Percentiles rank a stretch among this genome's conserved stretches.
Evolutionary conservation across 2,888 invertebrate species (phyloP).

Genomic region (Ophion costatus): DNA sequence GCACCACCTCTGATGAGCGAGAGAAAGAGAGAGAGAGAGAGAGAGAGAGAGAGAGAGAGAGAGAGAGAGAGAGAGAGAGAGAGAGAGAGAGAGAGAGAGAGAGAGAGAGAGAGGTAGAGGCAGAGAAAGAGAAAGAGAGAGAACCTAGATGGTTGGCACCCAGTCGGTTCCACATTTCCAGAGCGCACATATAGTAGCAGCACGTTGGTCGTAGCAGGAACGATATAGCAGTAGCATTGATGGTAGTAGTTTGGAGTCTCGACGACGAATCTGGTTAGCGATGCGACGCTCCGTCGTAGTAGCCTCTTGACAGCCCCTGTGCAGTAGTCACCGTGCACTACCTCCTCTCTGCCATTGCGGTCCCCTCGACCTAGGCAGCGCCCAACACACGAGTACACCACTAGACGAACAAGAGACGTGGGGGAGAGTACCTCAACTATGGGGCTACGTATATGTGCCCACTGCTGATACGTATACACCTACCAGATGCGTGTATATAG

Average conservation of each 20-base stretch:
- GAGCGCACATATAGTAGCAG: conserved; percentile 37
- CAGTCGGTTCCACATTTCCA: conserved; percentile 45
- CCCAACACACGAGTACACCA: conserved; percentile 47
- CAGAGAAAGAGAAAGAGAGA: background rate
- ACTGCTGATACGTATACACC: background rate
- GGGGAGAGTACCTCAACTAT: conserved; percentile 28
- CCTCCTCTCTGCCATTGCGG: conserved; percentile 48
- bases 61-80: conserved; percentile 10
- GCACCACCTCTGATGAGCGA: conserved; percentile 54
- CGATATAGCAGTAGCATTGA: conserved; percentile 55
- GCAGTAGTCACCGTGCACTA: conserved; percentile 55
- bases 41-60: conserved; percentile 4
- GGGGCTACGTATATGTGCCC: background rate
- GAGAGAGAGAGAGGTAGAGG: conserved; percentile 48
- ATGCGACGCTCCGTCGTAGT: conserved; percentile 47
- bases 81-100: conserved; percentile 49
- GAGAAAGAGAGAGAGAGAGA: conserved; percentile 31
- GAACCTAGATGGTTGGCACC: conserved; percentile 42
- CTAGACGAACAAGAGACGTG: conserved; percentile 46
- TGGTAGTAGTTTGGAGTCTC: conserved; percentile 64
- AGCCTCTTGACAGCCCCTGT: conserved; percentile 59
- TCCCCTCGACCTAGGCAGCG: conserved; percentile 52
- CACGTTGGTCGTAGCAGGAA: conserved; percentile 47
- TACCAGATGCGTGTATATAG: background rate
- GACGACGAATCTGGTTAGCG: conserved; percentile 63